Evolutionary conservation across 2,797 vertebrate species (phyloP).

Genomic region (Danio jaintianensis): DNA sequence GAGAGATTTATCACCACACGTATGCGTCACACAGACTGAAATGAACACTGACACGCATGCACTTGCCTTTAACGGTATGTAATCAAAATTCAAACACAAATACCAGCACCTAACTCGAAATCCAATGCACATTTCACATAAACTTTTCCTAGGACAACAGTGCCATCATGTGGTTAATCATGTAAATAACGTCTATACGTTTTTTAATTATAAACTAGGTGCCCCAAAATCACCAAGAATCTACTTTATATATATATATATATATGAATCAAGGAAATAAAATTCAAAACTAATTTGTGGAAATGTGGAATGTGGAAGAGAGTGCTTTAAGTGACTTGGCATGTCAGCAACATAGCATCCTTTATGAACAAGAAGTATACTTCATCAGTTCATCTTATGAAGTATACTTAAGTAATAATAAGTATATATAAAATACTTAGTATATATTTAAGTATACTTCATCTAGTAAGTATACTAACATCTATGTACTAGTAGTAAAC

Average conservation of each 20-base stretch:
- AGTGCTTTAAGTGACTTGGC: no score
- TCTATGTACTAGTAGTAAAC: no score
- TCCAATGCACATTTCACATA: not conserved
- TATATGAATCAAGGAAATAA: not conserved
- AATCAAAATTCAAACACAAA: not conserved
- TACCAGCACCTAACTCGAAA: not conserved
- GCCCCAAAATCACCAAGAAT: not conserved
- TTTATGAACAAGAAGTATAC: no score
- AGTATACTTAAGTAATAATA: no score
- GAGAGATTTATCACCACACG: not conserved
- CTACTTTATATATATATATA: not conserved
- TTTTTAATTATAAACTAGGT: not conserved
- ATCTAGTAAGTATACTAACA: no score
- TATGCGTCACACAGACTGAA: not conserved
- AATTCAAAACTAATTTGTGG: not conserved
- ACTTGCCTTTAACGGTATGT: not conserved
- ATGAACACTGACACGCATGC: not conserved
- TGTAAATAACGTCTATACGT: not conserved
- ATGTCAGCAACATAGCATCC: no score
- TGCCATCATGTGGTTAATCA: slow-evolving; percentile 21
- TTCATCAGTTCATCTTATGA: no score
- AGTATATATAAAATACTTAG: no score
- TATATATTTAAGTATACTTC: no score
- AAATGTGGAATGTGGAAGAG: no score
- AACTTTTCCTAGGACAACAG: not conserved